Conservation (phyloP, 2,113 vertebrate genomes). For the Odontophorus gujanensis region DNA sequence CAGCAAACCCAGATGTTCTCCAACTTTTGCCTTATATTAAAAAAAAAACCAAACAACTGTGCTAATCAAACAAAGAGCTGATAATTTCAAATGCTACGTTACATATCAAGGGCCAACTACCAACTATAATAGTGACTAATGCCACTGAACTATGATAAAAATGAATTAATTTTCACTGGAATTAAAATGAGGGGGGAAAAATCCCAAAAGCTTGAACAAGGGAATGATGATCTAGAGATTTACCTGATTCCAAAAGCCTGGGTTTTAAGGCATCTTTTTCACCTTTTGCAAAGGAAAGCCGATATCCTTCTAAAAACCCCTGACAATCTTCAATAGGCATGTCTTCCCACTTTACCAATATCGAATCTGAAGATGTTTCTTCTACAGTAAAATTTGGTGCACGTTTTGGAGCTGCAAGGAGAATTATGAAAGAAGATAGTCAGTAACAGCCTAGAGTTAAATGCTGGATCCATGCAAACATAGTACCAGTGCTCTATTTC, state of each 20-base stretch:
- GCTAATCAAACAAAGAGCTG: background rate
- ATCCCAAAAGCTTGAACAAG: background rate
- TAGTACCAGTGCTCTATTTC: background rate
- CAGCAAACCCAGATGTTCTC: background rate
- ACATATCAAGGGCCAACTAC: background rate
- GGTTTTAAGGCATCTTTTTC: slow-evolving; percentile 76
- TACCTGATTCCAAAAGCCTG: slow-evolving; percentile 72
- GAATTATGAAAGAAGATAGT: background rate
- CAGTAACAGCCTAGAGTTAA: background rate
- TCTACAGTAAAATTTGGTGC: slow-evolving; percentile 80
- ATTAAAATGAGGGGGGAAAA: background rate
- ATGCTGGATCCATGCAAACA: background rate
- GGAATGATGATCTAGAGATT: background rate
- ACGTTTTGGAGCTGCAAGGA: slow-evolving; percentile 72
- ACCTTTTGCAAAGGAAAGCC: slow-evolving; percentile 81
- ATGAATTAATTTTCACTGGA: background rate
- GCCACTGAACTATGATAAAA: background rate
- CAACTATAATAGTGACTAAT: background rate
- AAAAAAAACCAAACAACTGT: background rate
- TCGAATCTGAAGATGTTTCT: slow-evolving; percentile 80
- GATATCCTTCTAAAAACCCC: slow-evolving; percentile 82
- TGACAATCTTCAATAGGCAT: slow-evolving; percentile 78
- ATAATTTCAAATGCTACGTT: slow-evolving; percentile 13
- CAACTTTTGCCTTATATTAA: background rate
- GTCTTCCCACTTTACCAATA: slow-evolving; percentile 81